A percentile compares a stretch with the other conserved stretches of the same genome.
These are phyloP conservation scores for Garrulus glandarius DNA, from an alignment of 2,797 vertebrate species.

Conservation along the genomic window DNA sequence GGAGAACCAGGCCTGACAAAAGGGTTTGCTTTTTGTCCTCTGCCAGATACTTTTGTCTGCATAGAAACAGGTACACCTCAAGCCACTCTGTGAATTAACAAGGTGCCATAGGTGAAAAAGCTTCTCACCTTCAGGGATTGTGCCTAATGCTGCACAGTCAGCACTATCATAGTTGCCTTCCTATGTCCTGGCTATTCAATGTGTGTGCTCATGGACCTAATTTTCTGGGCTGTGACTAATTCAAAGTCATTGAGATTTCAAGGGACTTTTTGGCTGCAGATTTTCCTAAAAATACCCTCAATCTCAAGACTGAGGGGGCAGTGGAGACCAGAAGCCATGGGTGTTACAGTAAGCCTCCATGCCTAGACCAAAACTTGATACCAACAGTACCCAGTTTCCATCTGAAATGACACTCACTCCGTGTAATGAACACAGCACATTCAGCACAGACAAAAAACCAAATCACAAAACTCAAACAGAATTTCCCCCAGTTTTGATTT, in stretches of 20 bases:
- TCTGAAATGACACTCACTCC: not conserved
- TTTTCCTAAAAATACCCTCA: not conserved
- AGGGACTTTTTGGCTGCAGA: not conserved
- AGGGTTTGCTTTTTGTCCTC: not conserved
- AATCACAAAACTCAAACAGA: not conserved
- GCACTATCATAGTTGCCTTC: not conserved
- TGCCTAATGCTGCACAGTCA: not conserved
- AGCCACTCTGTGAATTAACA: not conserved
- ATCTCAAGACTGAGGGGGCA: not conserved
- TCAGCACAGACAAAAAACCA: not conserved
- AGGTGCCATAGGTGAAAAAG: not conserved
- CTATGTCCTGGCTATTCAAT: not conserved
- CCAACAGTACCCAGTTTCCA: not conserved
- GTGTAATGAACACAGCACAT: rapidly evolving
- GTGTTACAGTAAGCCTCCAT: not conserved
- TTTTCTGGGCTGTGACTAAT: not conserved
- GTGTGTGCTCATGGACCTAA: rapidly evolving
- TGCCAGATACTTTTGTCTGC: not conserved
- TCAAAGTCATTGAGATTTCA: not conserved
- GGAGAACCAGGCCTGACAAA: not conserved
- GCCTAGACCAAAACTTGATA: not conserved
- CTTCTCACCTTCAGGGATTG: not conserved
- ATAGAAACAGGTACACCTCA: not conserved
- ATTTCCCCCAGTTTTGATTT: not conserved
- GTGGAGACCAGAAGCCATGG: not conserved